Base-by-base conservation (phyloP, 2,888 invertebrate species). In the Pandemis corylana region DNA sequence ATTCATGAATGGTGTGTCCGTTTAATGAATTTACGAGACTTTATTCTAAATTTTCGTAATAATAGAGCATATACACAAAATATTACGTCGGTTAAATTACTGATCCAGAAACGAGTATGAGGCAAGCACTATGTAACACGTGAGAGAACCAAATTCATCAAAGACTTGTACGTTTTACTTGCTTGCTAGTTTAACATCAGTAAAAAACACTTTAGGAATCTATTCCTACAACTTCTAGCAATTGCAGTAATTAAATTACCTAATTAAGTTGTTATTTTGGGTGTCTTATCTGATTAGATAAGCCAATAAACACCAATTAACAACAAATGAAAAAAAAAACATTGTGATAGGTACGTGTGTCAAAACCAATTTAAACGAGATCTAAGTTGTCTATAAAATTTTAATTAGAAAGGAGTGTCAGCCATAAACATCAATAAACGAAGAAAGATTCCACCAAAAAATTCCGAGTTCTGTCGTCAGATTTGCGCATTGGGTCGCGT, bases 401-500 rank as follows among this genome's bases (percentile, higher is more conserved):
- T 7, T 64, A 20, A 53, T 7, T 9, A 68, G 42, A 53, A 72
- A 63, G 28, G 15, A 56, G 12, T 44, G 56, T 53, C 20, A 9
- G 46, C 51, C 15, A 63, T 4, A 76, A 77, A 67, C 77, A 72
- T 69, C 73, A 78, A 76, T 76, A 82, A 82, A 82, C 71, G 79
- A 72, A 78, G 78, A 82, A 80, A 81, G 82, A 81, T 84, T 83
- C 83, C 86, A 80, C 83, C 88, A 81, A 89, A 85, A 56, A 89
- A 90, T 88, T 87, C 83, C 78, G 83, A 84, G 65, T 83, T 84
- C 84, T 81, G 88, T 87, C 82, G 84, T 84, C 87, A 87, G 90
- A 88, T 91, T 90, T 94, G 94, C 94, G 94, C 94, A 94, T 90
- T 88, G 89, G 84, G 87, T 84, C 89, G 93, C 93, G 93, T 90